Evolutionary conservation across 2,888 invertebrate species (phyloP), one percentile per base, ranked within the genome.

Genomic region (Craniophora ligustri): DNA sequence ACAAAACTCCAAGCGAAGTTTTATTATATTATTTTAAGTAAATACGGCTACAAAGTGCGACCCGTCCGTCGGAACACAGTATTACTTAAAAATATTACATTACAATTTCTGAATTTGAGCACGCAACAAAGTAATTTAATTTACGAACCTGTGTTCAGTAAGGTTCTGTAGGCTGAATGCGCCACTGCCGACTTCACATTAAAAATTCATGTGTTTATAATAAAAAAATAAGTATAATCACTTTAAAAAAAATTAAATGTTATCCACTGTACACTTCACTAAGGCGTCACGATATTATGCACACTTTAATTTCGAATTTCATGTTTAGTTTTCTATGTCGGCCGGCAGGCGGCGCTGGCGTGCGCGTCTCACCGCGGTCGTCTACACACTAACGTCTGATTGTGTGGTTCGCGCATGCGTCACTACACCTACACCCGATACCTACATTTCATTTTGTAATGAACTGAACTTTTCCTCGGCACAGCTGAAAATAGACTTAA

Each of bases 71-170:
- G 31, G 39, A 58, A 36, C 44, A 35, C 41, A 57, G 49, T 57
- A 70, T 74, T 70, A 73, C 71, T 75, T 70, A 71, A 77, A 80
- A 76, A 57, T 74, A 73, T 73, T 68, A 71, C 74, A 77, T 76
- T 79, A 83, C 75, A 74, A 70, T 76, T 78, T 73, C 75, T 63
- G 57, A 68, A 71, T 74, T 63, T 56, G 63, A 71, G 67, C 89
- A 90, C 89, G 89, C 89, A 84, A 89, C 78, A 72, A 76, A 82
- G 84, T 85, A 86, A 88, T 88, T 84, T 83, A 84, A 87, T 87
- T 82, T 78, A 87, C 87, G 49, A 81, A 89, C 89, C 90, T 89
- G 78, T 80, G 75, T 78, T 68, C 58, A 40, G 68, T 26, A 51
- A 69, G 72, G 72, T 57, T 70, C 47, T 48, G 49, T 65, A 44